Evolutionary conservation across 92 coral and sea anemone genomes (phyloP).

Genomic region (Diadumene lineata): DNA sequence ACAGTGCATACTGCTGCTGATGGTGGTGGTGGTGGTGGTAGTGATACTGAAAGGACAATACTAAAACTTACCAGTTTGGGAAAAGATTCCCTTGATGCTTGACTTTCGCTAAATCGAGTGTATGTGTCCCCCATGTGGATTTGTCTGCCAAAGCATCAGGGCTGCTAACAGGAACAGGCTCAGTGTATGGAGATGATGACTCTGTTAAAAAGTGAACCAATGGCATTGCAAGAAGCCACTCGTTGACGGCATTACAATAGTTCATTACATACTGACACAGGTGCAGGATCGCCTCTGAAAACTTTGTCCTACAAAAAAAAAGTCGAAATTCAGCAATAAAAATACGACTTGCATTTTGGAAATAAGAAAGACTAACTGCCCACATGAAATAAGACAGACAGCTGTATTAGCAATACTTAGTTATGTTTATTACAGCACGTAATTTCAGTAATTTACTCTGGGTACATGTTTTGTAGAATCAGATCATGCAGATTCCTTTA

Average conservation of each 20-base stretch:
- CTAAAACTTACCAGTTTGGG: not conserved
- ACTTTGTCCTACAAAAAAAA: conserved; percentile 20
- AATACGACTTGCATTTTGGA: too few relatives aligned
- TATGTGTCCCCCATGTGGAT: conserved; percentile 65
- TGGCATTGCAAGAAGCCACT: conserved; percentile 78
- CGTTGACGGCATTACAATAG: conserved; percentile 14
- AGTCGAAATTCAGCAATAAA: not conserved
- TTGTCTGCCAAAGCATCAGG: conserved; percentile 39
- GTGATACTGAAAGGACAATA: not conserved
- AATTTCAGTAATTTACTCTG: too few relatives aligned
- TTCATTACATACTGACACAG: conserved; percentile 42
- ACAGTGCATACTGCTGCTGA: too few relatives aligned
- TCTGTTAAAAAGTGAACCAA: conserved; percentile 68
- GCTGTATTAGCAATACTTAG: too few relatives aligned
- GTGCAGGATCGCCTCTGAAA: conserved; percentile 45
- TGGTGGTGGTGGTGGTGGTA: not conserved
- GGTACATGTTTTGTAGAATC: too few relatives aligned
- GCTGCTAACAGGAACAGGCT: conserved; percentile 10
- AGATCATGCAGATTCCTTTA: too few relatives aligned
- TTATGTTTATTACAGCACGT: too few relatives aligned
- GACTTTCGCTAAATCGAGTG: conserved; percentile 31
- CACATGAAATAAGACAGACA: too few relatives aligned
- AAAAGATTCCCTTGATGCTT: not conserved
- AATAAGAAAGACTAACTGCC: too few relatives aligned
- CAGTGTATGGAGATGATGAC: conserved; percentile 52